These are phyloP conservation scores for Ailurus styani DNA, from an alignment of 2,113 vertebrate species.

Conservation along the genomic window DNA sequence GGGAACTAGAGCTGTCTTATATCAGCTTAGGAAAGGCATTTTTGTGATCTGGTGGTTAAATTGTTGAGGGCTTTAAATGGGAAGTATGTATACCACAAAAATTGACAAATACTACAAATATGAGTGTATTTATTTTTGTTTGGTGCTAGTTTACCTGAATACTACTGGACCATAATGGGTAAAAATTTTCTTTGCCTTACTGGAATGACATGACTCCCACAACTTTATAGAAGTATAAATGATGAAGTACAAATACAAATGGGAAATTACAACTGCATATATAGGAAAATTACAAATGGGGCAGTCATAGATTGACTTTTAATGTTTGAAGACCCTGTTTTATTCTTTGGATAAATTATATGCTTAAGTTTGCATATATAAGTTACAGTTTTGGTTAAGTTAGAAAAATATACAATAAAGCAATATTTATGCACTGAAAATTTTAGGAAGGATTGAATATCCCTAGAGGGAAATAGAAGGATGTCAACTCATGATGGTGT, in stretches of 20 bases:
- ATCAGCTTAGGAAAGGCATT: background rate
- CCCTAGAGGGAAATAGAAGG: background rate
- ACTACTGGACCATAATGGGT: background rate
- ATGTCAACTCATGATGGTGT: background rate
- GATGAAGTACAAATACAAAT: background rate
- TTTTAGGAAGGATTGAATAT: background rate
- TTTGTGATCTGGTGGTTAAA: background rate
- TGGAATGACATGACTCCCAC: background rate
- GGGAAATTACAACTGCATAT: background rate
- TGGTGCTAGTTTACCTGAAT: background rate
- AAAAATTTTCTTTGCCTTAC: background rate
- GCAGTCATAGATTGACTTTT: background rate
- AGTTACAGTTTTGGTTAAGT: background rate
- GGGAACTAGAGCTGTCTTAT: background rate
- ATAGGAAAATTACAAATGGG: background rate
- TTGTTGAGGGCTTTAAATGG: background rate
- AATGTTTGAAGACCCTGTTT: background rate
- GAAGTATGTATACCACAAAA: background rate
- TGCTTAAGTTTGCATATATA: background rate
- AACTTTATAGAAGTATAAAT: background rate
- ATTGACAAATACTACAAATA: background rate
- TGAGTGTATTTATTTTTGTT: background rate
- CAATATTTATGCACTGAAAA: background rate
- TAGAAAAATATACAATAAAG: background rate
- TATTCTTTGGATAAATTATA: background rate